These are phyloP conservation scores for Lipophrys pholis DNA, from an alignment of 2,113 vertebrate genomes.

Conservation along the genomic window DNA sequence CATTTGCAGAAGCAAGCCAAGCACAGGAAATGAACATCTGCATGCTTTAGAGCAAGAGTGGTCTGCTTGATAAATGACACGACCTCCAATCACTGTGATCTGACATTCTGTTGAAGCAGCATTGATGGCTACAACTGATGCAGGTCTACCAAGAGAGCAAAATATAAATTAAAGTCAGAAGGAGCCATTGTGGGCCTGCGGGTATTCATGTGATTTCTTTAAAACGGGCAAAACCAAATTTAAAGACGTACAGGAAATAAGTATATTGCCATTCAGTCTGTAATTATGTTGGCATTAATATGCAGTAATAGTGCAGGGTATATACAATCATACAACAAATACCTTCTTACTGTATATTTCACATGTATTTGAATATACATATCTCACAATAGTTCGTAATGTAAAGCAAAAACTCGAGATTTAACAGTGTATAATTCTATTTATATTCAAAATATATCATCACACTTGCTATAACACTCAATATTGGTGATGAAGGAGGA, in stretches of 20 bases:
- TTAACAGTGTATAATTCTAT: too few relatives aligned
- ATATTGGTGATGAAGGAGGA: too few relatives aligned
- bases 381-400: too few relatives aligned
- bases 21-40: slow-evolving; percentile 52
- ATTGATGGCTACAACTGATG: not conserved
- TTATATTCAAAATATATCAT: too few relatives aligned
- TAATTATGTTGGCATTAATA: too few relatives aligned
- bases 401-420: too few relatives aligned
- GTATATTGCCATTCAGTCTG: too few relatives aligned
- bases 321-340: too few relatives aligned
- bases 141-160: not conserved
- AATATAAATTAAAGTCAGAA: not conserved
- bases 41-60: not conserved
- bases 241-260: not conserved
- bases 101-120: not conserved
- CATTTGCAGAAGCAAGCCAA: slow-evolving; percentile 31
- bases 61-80: slow-evolving; percentile 22
- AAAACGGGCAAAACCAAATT: slow-evolving; percentile 8
- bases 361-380: too few relatives aligned
- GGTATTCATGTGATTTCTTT: not conserved
- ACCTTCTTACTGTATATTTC: too few relatives aligned
- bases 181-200: not conserved
- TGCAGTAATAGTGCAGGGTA: too few relatives aligned
- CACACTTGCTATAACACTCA: too few relatives aligned
- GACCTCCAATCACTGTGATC: not conserved